Evolutionary conservation across 2,113 vertebrate species (phyloP).

Genomic region (Pluvianellus socialis): DNA sequence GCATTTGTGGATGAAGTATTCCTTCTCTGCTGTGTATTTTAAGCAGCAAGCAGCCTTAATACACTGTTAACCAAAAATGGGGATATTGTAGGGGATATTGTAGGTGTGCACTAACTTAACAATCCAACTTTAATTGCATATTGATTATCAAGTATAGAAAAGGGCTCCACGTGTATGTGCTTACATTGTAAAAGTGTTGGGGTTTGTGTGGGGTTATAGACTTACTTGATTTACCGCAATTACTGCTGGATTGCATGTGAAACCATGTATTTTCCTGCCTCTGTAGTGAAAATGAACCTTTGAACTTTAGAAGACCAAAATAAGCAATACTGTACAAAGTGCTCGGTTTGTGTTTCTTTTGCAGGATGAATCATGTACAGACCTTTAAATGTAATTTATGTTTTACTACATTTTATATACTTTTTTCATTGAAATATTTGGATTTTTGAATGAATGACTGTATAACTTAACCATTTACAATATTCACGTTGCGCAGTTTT

Average conservation of each 20-base stretch:
- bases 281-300: conserved; percentile 38
- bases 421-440: conserved; percentile 67
- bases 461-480: conserved; percentile 77
- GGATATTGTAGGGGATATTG: conserved; percentile 59
- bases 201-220: neutral
- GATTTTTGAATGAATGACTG: conserved; percentile 61
- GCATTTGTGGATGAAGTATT: conserved; percentile 39
- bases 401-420: conserved; percentile 76
- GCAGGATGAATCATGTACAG: conserved; percentile 78
- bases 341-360: conserved; percentile 64
- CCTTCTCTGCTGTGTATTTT: conserved; percentile 48
- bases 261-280: conserved; percentile 15
- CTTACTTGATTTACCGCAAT: conserved; percentile 44
- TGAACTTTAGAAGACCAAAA: conserved; percentile 52
- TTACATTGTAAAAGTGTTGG: neutral
- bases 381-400: conserved; percentile 88
- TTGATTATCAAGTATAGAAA: conserved; percentile 44
- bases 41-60: conserved; percentile 60
- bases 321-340: conserved; percentile 67
- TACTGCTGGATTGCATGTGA: conserved; percentile 56
- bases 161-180: conserved; percentile 5
- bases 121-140: conserved; percentile 49
- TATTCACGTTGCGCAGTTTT: conserved; percentile 59
- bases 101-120: conserved; percentile 68
- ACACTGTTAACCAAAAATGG: conserved; percentile 61